A percentile compares a stretch with the other conserved stretches of the same genome.
Conservation (phyloP, 2,888 invertebrate genomes). For the Sminthurinus aureus region DNA sequence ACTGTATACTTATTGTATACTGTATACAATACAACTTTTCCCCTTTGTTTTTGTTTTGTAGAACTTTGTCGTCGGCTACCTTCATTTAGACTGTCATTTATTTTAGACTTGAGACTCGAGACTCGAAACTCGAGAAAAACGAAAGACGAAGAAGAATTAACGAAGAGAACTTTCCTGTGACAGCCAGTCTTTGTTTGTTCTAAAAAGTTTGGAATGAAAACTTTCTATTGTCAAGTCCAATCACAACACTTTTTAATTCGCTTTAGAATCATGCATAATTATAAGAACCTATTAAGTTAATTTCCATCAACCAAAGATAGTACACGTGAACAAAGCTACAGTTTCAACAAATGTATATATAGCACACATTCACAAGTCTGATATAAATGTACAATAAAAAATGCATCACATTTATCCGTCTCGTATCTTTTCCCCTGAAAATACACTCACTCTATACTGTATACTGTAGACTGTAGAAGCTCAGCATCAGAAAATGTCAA, state of each 20-base stretch:
- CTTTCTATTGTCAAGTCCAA: too few relatives aligned
- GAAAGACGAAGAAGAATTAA: too few relatives aligned
- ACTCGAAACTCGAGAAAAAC: background rate
- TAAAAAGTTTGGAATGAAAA: too few relatives aligned
- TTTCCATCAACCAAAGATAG: background rate
- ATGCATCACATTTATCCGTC: background rate
- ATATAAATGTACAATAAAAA: background rate
- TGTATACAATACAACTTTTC: background rate
- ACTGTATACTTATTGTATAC: background rate
- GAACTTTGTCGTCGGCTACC: background rate
- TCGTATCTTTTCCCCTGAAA: too few relatives aligned
- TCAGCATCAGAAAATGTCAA: slow-evolving; percentile 3
- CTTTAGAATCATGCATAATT: too few relatives aligned
- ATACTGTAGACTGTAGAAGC: background rate
- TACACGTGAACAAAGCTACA: too few relatives aligned
- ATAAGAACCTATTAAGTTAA: too few relatives aligned
- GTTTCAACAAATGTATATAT: too few relatives aligned
- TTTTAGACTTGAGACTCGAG: background rate
- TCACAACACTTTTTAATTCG: too few relatives aligned
- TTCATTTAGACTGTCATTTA: background rate
- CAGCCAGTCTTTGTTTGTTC: too few relatives aligned
- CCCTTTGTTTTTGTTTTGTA: background rate
- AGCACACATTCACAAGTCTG: background rate
- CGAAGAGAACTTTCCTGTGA: too few relatives aligned
- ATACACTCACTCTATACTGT: too few relatives aligned